Percentiles rank a stretch among this genome's conserved stretches.
These are phyloP conservation scores for Monodelphis domestica DNA, from an alignment of 2,797 vertebrate genomes.

Conservation along the genomic window DNA sequence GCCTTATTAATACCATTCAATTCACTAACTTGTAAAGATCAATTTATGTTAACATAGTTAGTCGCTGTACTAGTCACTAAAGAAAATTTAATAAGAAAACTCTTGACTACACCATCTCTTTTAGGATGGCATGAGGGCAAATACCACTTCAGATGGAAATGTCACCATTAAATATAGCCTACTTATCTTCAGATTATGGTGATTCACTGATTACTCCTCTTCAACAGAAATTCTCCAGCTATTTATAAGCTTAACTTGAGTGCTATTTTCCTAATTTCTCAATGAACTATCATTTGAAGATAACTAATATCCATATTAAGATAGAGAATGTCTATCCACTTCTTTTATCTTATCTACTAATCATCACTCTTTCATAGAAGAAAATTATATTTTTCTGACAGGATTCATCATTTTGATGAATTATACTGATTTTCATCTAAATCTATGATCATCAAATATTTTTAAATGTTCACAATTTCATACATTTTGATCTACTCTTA, in stretches of 20 bases:
- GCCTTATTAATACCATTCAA: neutral
- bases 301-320: neutral
- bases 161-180: neutral
- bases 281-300: neutral
- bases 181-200: neutral
- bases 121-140: neutral
- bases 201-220: neutral
- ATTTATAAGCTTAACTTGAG: neutral
- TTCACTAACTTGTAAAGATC: neutral
- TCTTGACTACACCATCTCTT: neutral
- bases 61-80: neutral
- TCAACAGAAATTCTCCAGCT: neutral
- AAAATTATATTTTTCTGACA: neutral
- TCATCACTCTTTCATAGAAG: neutral
- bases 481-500: neutral
- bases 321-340: neutral
- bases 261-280: neutral
- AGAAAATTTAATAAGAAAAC: neutral
- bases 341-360: neutral
- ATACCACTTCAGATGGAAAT: neutral
- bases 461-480: neutral
- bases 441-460: neutral
- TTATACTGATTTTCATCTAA: neutral
- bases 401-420: neutral
- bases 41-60: neutral